Percentiles rank a stretch among this genome's conserved stretches.
These are phyloP conservation scores for Lasius fuliginosus DNA, from an alignment of 2,888 invertebrate genomes.

Conservation along the genomic window DNA sequence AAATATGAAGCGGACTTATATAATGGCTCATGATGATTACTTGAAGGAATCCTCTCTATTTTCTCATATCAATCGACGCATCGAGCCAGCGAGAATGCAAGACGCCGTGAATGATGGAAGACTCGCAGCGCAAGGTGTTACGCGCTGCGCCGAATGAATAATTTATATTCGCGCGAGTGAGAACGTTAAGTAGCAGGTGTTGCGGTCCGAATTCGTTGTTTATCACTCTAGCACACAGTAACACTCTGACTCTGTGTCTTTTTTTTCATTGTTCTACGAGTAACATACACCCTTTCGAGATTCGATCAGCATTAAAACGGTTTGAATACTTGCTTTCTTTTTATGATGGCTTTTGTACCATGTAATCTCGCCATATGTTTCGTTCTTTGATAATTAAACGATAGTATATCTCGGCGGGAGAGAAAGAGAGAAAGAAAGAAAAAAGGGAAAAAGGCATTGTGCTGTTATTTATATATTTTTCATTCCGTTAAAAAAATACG, in stretches of 20 bases:
- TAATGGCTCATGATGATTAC: neutral
- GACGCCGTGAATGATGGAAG: slow-evolving; percentile 65
- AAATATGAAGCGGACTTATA: neutral
- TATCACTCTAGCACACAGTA: neutral
- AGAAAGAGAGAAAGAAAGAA: neutral
- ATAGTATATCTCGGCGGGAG: neutral
- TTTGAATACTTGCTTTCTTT: slow-evolving; percentile 11
- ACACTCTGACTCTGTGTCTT: neutral
- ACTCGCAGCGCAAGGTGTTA: slow-evolving; percentile 61
- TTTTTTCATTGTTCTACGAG: slow-evolving; percentile 23
- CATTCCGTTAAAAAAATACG: neutral
- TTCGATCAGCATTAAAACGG: slow-evolving; percentile 37
- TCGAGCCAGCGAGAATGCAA: slow-evolving; percentile 30
- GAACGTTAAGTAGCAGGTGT: slow-evolving; percentile 73
- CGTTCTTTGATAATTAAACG: slow-evolving; percentile 9
- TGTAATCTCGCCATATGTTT: neutral
- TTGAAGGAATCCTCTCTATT: slow-evolving; percentile 4
- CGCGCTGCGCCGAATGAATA: slow-evolving; percentile 68
- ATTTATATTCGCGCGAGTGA: slow-evolving; percentile 65
- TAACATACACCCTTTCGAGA: neutral
- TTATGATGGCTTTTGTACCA: neutral
- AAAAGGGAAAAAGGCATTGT: neutral
- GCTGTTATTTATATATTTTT: neutral
- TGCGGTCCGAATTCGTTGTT: slow-evolving; percentile 59
- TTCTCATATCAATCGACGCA: slow-evolving; percentile 34